Evolutionary conservation across 1,140 invertebrate species (phyloP), one percentile per base, ranked within the genome.

Genomic region (Mycetomoellerius zeteki): DNA sequence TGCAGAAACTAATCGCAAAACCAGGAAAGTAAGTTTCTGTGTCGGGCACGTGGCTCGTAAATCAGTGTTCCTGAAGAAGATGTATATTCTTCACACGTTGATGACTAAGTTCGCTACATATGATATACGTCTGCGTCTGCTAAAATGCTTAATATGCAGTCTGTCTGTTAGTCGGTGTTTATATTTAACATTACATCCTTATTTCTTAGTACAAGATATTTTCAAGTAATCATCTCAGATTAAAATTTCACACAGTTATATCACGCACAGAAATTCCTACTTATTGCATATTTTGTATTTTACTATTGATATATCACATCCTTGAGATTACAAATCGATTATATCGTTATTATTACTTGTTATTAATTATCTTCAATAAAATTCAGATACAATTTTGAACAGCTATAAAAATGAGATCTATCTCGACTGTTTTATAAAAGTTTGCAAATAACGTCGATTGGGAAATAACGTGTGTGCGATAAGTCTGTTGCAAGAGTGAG

Each of bases 1-100:
- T 33, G 27, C 69, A 54, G 69, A 33, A 75, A 67, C 27, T 65
- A 54, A 80, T 80, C 27, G 62, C 30, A 24, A 50, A 80, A 84
- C 80, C 54, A 62, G 80, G 69, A 84, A 84, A 84, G 69, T 75
- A 60, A 84, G 80, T 75, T 84, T 84, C 69, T 84, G 69, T 84
- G 69, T 62, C 69, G n/a, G 62, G 67, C 80, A 84, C 54, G 69
- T 75, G 80, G 67, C 54, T 73, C 69, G n/a, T 75, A 84, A 84
- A 84, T 84, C 54, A 73, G 19, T 33, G 54, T 60, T 82, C 37
- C n/a, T 33, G 37, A 27, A 56, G 37, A 84, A 50, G 69, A 30
- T 82, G 67, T 73, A 47, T 84, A 84, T 33, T 84, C 69, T 62
- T 67, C 69, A 75, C 80, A 73, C 69, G 56, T 73, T 64, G 80